A percentile compares a stretch with the other conserved stretches of the same genome.
These are phyloP conservation scores for Atherix ibis DNA, from an alignment of 2,888 invertebrate species.

Conservation along the genomic window DNA sequence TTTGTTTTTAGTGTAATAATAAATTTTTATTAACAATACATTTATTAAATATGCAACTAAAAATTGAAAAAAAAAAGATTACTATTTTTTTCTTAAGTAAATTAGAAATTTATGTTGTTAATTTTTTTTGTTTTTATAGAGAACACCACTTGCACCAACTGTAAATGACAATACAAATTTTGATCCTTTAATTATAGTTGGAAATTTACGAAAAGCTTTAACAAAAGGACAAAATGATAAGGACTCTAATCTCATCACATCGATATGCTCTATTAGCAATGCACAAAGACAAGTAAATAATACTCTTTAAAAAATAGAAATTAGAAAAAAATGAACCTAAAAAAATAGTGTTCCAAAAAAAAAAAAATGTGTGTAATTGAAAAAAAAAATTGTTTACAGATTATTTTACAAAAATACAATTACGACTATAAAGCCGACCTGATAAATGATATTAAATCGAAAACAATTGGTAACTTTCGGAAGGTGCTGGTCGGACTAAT, in stretches of 20 bases:
- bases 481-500: slow-evolving; percentile 63
- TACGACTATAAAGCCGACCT: too few species aligned
- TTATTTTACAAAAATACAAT: too few species aligned
- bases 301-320: slow-evolving; percentile 12
- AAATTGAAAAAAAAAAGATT: too few species aligned
- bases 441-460: slow-evolving; percentile 70
- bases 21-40: too few species aligned
- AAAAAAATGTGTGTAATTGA: too few species aligned
- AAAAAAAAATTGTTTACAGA: too few species aligned
- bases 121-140: slow-evolving; percentile 16
- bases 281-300: slow-evolving; percentile 61
- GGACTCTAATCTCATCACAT: slow-evolving; percentile 73
- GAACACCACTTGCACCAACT: slow-evolving; percentile 53
- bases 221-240: slow-evolving; percentile 81
- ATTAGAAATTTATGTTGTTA: background rate
- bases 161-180: slow-evolving; percentile 60
- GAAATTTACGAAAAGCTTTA: slow-evolving; percentile 73
- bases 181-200: slow-evolving; percentile 65
- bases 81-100: too few species aligned
- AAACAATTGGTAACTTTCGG: slow-evolving; percentile 78
- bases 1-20: too few species aligned
- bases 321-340: too few species aligned
- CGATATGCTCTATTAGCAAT: slow-evolving; percentile 68
- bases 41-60: too few species aligned
- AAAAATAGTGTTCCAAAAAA: too few species aligned